Base-by-base conservation (phyloP, 2,113 vertebrate species). In the Stigmatopora argus region DNA sequence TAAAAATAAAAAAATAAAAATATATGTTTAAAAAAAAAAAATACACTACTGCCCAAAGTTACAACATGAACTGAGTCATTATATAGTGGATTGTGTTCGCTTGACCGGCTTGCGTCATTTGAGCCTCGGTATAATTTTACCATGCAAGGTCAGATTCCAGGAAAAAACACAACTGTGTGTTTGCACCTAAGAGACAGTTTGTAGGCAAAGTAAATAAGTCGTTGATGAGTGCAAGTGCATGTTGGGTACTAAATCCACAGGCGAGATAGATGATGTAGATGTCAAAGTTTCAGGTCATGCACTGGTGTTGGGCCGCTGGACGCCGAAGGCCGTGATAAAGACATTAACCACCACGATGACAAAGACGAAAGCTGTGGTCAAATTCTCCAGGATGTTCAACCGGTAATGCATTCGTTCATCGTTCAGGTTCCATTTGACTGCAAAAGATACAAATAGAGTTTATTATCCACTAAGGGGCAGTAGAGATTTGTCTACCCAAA, bases 371-470 rank as follows among this genome's bases (percentile, higher is more conserved):
- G 93, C 94, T 0, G 96, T 99, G 75, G 93, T 78, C 8, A 91
- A 34, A 64, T 99, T 98, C 82, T 99, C 95, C 81, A 99, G 77
- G 71, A 95, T 84, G 85, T 99, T 92, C 87, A 99, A 89, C 73
- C 83, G 93, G 72, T 77, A 86, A 1, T 99, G 97, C 78, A 91
- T 95, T 48, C 70, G 89, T 0, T 89, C 83, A 55, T 99, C 95
- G 49, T 98, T 99, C 70, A 99, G 93, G 82, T 99, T 93, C 35
- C 96, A 96, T 82, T 93, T 98, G n/a, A 99, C 97, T 99, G 88
- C 23, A 48, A 59, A 17, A 71, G 65, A 83, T 65, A 80, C n/a
- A 66, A 57, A 52, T 2, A 12, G 53, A 13, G 14, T 31, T 3
- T 3, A 41, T n/a, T 66, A 1, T 21, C 64, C 66, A 74, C 35